phyloP scores from a whole-genome alignment of 2,797 vertebrate genomes.

The Anabacerthia variegaticeps region DNA sequence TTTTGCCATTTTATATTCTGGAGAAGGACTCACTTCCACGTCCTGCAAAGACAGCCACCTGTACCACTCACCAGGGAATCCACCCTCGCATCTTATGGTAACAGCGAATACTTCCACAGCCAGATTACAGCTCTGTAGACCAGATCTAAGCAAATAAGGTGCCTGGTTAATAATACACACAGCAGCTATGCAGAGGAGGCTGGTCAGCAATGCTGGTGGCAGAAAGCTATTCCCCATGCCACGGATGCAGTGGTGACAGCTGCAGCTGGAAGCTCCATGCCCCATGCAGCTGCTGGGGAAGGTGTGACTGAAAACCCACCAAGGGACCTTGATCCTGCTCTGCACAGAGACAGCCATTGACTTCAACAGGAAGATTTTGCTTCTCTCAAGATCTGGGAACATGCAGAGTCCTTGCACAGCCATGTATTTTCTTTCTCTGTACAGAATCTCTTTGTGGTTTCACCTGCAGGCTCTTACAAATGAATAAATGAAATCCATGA shows the following conservation, averaged over 20 bases:
- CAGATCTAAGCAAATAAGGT: background rate
- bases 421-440: background rate
- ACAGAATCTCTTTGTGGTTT: background rate
- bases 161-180: fast-evolving
- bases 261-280: background rate
- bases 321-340: background rate
- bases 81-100: background rate
- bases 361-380: background rate
- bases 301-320: background rate
- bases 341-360: background rate
- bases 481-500: background rate
- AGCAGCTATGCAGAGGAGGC: background rate
- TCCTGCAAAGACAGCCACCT: background rate
- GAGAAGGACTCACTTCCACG: background rate
- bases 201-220: background rate
- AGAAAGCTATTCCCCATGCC: background rate
- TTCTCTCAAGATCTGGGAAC: background rate
- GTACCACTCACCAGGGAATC: background rate
- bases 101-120: background rate
- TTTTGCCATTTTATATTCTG: background rate
- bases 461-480: background rate
- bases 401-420: background rate
- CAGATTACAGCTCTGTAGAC: background rate
- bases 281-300: background rate
- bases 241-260: background rate